Base-by-base conservation (phyloP, 2,888 invertebrate genomes). In the Ferdinandea cuprea region DNA sequence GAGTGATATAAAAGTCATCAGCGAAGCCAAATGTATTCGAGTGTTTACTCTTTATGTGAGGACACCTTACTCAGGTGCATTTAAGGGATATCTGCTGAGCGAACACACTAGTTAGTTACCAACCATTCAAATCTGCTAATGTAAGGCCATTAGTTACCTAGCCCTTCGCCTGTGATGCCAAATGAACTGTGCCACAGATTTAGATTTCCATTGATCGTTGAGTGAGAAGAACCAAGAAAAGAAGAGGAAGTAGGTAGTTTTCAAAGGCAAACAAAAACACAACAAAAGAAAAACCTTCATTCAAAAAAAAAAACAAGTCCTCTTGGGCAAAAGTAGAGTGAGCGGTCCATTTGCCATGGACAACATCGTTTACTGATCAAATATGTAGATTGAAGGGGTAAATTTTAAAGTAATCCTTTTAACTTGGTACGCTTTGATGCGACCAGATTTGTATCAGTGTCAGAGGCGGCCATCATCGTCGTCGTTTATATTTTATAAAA, bases 291-390 rank as follows among this genome's bases (percentile, higher is more conserved):
- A n/a, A n/a, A n/a, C n/a, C n/a, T n/a, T n/a, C 52, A 73, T 73
- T 78, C 73, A 78, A 28, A 40, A 42, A 35, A 28, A 11, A 78
- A 28, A 40, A 42, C 44, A 28, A 11, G 11, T 8, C 56, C 77
- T 25, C 46, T 46, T 5, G 1, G 63, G 63, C 56, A 9, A 58
- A 44, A 15, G 8, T 40, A 8, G 35, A 21, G 17, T 35, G n/a
- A 52, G 72, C 48, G 56, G 74, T 80, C 63, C 56, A 80, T 80
- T 80, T 42, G 63, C 54, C 80, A 80, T 56, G 48, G 69, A 74
- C 71, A 81, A 76, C 71, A 76, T 81, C 44, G 65, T 81, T 81
- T 76, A 40, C 81, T 81, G 81, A 81, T 81, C 81, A 81, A 81
- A 81, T 81, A 81, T 81, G 81, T 66, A 81, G 77, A 81, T 81